Evolutionary conservation across 2,888 invertebrate species (phyloP).

Genomic region (Tachina grossa): DNA sequence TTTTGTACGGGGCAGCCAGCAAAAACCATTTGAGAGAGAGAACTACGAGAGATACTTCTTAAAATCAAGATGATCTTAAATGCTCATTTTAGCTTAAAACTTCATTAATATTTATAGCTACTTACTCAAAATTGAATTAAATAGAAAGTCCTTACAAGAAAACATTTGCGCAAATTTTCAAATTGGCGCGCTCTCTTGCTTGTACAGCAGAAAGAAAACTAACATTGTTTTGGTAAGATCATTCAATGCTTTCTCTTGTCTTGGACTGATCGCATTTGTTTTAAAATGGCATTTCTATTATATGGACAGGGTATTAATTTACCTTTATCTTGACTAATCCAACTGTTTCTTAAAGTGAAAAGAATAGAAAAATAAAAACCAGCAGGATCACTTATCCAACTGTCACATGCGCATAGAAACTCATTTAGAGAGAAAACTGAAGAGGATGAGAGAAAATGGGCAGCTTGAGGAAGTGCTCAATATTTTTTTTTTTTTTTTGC

Average conservation of each 20-base stretch:
- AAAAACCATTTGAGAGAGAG: background rate
- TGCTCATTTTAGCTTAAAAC: slow-evolving; percentile 66
- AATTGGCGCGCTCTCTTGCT: slow-evolving; percentile 59
- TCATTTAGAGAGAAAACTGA: slow-evolving; percentile 14
- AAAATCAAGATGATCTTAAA: slow-evolving; percentile 65
- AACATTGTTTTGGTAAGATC: slow-evolving; percentile 12
- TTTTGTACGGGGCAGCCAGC: background rate
- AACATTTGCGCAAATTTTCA: slow-evolving; percentile 44
- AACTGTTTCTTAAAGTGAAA: slow-evolving; percentile 39
- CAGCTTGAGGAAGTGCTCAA: slow-evolving; percentile 66
- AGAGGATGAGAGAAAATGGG: slow-evolving; percentile 28
- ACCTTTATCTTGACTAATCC: slow-evolving; percentile 53
- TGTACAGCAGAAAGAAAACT: background rate
- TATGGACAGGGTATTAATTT: slow-evolving; percentile 63
- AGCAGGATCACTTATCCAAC: slow-evolving; percentile 44
- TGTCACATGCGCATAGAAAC: slow-evolving; percentile 19
- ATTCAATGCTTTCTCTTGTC: slow-evolving; percentile 24
- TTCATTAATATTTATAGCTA: slow-evolving; percentile 42
- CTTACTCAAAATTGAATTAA: slow-evolving; percentile 29
- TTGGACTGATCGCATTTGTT: slow-evolving; percentile 59
- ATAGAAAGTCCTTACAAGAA: background rate
- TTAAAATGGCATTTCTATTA: slow-evolving; percentile 67
- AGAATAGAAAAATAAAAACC: slow-evolving; percentile 9
- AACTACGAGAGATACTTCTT: slow-evolving; percentile 24
- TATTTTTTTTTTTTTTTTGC: slow-evolving; percentile 10